These are phyloP conservation scores for Gobio occitaniae DNA, from an alignment of 2,797 vertebrate genomes.

Conservation along the genomic window DNA sequence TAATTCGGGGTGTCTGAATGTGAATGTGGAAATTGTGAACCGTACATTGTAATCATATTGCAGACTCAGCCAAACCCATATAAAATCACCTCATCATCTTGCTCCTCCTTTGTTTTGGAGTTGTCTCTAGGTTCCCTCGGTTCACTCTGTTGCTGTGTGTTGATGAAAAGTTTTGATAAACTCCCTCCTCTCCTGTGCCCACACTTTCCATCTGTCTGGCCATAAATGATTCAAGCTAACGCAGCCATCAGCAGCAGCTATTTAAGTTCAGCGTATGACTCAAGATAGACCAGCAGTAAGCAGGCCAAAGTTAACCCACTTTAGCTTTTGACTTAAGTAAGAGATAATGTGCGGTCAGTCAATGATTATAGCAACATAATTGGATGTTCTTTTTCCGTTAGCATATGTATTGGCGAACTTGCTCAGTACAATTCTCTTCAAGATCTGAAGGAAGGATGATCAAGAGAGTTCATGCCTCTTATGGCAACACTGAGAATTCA, in stretches of 20 bases:
- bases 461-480: neutral
- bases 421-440: neutral
- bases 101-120: conserved; percentile 64
- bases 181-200: conserved; percentile 53
- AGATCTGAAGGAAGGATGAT: neutral
- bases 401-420: neutral
- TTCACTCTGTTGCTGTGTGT: conserved; percentile 8
- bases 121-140: conserved; percentile 61
- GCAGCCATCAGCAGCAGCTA: conserved; percentile 41
- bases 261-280: conserved; percentile 51
- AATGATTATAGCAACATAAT: neutral
- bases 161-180: conserved; percentile 29
- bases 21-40: neutral
- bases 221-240: conserved; percentile 71
- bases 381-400: neutral
- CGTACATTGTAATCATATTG: conserved; percentile 9
- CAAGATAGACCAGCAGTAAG: conserved; percentile 18
- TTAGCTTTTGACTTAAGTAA: neutral
- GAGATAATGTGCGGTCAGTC: neutral
- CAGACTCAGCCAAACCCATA: conserved; percentile 12
- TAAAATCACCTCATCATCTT: conserved; percentile 46
- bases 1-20: neutral
- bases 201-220: conserved; percentile 71
- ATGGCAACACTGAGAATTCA: neutral
- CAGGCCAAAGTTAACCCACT: conserved; percentile 5